Evolutionary conservation across 2,888 invertebrate genomes (phyloP).

Genomic region (Latheticus oryzae): DNA sequence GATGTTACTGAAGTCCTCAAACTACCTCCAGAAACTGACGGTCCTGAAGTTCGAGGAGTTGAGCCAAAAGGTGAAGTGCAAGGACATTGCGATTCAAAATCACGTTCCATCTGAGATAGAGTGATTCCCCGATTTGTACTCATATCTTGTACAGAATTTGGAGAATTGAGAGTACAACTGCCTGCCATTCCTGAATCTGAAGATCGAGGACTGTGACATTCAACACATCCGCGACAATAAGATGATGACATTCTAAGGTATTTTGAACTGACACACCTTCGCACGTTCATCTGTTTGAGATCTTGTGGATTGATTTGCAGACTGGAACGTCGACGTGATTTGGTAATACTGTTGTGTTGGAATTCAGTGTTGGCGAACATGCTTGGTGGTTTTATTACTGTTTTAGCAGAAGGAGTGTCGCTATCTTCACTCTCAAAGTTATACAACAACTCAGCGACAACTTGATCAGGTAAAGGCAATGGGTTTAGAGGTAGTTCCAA

Average conservation of each 20-base stretch:
- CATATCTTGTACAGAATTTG: slow-evolving; percentile 64
- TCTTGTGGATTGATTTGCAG: slow-evolving; percentile 57
- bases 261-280: slow-evolving; percentile 68
- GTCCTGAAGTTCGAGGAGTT: slow-evolving; percentile 75
- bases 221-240: slow-evolving; percentile 58
- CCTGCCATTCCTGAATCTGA: slow-evolving; percentile 90
- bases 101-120: slow-evolving; percentile 69
- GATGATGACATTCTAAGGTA: slow-evolving; percentile 60
- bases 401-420: slow-evolving; percentile 52
- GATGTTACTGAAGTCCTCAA: slow-evolving; percentile 69
- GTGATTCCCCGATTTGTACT: slow-evolving; percentile 59
- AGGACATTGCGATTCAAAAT: slow-evolving; percentile 77
- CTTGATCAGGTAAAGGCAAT: slow-evolving; percentile 67
- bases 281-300: slow-evolving; percentile 42
- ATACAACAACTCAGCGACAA: slow-evolving; percentile 70
- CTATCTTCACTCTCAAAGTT: slow-evolving; percentile 63
- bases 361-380: slow-evolving; percentile 67
- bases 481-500: slow-evolving; percentile 69
- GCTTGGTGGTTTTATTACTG: slow-evolving; percentile 69
- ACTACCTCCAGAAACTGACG: slow-evolving; percentile 70
- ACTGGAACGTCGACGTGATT: slow-evolving; percentile 65
- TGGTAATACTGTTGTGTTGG: slow-evolving; percentile 69
- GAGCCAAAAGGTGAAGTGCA: slow-evolving; percentile 81
- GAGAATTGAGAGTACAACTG: slow-evolving; percentile 80
- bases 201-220: slow-evolving; percentile 76